Conservation (phyloP, 2,888 invertebrate genomes). For the Drepana falcataria region DNA sequence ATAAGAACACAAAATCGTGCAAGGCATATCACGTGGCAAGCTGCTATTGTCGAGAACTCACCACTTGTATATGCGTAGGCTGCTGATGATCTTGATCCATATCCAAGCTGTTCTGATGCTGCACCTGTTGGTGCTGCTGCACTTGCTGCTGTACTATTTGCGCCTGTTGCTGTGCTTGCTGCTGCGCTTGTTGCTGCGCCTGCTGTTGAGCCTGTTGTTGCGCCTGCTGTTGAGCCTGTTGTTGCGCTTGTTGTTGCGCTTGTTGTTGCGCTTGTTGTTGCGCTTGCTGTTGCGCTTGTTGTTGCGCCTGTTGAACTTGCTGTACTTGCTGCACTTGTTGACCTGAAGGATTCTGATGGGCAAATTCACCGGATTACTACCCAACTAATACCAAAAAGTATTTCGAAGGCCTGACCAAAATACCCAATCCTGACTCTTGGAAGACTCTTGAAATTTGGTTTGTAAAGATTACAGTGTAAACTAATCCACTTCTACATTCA, state of each 20-base stretch:
- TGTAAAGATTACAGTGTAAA: no score
- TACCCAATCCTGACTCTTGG: no score
- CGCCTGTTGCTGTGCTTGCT: slow-evolving; percentile 45
- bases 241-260: slow-evolving; percentile 43
- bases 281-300: slow-evolving; percentile 30
- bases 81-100: slow-evolving; percentile 69
- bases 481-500: no score
- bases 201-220: slow-evolving; percentile 40
- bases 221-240: slow-evolving; percentile 49
- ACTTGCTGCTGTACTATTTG: slow-evolving; percentile 40
- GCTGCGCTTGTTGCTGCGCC: slow-evolving; percentile 45
- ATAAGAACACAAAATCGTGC: no score
- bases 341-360: neutral
- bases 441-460: no score
- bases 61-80: slow-evolving; percentile 73
- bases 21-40: neutral
- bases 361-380: neutral
- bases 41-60: slow-evolving; percentile 24
- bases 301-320: slow-evolving; percentile 31
- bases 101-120: slow-evolving; percentile 61
- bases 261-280: slow-evolving; percentile 33
- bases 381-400: no score
- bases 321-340: slow-evolving; percentile 9
- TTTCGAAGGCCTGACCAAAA: no score
- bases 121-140: slow-evolving; percentile 53